Base-by-base conservation (phyloP, 2,113 vertebrate species). In the Cebus imitator region DNA sequence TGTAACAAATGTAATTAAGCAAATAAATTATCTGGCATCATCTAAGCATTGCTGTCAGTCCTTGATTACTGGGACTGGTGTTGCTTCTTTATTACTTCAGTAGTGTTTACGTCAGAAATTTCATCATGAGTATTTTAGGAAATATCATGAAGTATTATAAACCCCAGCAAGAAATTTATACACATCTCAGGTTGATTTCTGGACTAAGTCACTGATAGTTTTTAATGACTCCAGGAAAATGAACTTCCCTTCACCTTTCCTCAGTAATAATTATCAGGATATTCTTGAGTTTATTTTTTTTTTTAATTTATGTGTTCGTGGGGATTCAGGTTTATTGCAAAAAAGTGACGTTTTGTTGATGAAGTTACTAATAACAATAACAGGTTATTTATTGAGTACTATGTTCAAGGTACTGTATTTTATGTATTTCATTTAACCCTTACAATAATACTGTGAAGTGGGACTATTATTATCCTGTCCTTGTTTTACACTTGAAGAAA, bases 101-200 rank as follows among this genome's bases (percentile, higher is more conserved):
- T 76, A 80, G 68, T 87, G 23, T 92, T 95, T 95, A 80, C 64
- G 40, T 70, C 11, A 91, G 66, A 96, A 96, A 95, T 23, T 72
- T 55, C 61, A 52, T 75, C 30, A 58, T 96, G 37, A 94, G 25
- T 73, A 66, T 66, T 83, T 88, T 91, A 82, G 91, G 23, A 83
- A 91, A 89, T 48, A 78, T 90, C 85, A 55, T 45, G 20, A 94
- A 80, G 13, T 86, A 79, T 79, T 92, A 50, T 68, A 86, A 90
- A 66, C 37, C 43, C 86, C n/a, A 96, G 32, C 66, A 81, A 81
- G 73, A 72, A 88, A 91, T 85, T 64, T 57, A 57, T 83, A 45
- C 1, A 78, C 21, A 83, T 79, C 35, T 91, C 30, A 7, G 48
- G 21, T 75, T 95, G 37, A 57, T 32, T 94, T 92, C 83, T 72